Evolutionary conservation across 1,140 invertebrate genomes (phyloP).

Genomic region (Linepithema humile): DNA sequence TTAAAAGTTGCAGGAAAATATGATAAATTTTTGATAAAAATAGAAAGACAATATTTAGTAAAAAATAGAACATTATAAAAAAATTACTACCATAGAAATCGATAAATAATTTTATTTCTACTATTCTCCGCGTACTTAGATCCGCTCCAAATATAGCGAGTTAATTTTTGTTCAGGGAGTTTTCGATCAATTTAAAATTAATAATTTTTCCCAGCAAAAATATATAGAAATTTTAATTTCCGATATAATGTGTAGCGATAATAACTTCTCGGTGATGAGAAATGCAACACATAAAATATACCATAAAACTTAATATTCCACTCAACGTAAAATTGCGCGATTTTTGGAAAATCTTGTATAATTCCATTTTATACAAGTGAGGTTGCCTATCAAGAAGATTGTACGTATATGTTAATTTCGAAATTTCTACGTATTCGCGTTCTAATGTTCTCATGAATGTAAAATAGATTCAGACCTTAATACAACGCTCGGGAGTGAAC

Average conservation of each 20-base stretch:
- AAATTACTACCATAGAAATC: neutral
- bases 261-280: neutral
- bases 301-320: neutral
- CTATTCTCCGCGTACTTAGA: neutral
- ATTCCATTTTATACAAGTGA: slow-evolving; percentile 27
- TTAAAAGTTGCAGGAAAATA: neutral
- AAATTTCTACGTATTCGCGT: slow-evolving; percentile 33
- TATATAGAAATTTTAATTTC: neutral
- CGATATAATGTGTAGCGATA: neutral
- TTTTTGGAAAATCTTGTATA: slow-evolving; percentile 15
- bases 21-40: neutral
- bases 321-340: neutral
- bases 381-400: slow-evolving; percentile 30
- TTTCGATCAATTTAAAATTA: neutral
- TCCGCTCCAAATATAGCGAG: neutral
- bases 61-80: neutral
- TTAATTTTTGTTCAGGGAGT: neutral
- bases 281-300: neutral
- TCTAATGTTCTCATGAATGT: slow-evolving; percentile 46
- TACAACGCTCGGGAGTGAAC: slow-evolving; percentile 17
- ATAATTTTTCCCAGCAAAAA: neutral
- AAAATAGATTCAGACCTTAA: slow-evolving; percentile 31
- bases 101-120: neutral
- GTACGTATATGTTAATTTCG: slow-evolving; percentile 24
- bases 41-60: neutral